Evolutionary conservation across 2,113 vertebrate genomes (phyloP).

Genomic region (Petrocephalus microphthalmus): DNA sequence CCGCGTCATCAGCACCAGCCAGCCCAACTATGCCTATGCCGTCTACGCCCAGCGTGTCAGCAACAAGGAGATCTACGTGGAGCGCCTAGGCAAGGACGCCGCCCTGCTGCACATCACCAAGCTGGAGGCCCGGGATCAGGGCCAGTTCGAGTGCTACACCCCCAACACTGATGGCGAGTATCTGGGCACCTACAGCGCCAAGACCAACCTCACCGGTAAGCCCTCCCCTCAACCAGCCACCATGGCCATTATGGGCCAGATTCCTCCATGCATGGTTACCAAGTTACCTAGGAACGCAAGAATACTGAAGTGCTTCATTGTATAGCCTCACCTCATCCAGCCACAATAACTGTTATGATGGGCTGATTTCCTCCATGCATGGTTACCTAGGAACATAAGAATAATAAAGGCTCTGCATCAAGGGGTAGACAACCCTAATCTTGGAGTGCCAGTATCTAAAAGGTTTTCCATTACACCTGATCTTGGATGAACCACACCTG

Average conservation of each 20-base stretch:
- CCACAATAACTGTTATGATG: not conserved
- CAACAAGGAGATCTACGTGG: constrained; percentile 76
- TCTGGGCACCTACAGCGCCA: constrained; percentile 69
- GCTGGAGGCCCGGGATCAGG: constrained; percentile 74
- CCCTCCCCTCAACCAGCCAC: constrained; percentile 14
- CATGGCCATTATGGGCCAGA: not conserved
- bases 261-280: not conserved
- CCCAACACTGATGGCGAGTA: constrained; percentile 68
- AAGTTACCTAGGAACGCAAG: not conserved
- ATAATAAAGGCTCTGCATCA: not conserved
- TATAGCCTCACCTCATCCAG: constrained; percentile 41
- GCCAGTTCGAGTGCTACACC: constrained; percentile 70
- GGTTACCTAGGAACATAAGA: not conserved
- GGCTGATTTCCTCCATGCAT: not conserved
- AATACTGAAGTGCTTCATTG: not conserved
- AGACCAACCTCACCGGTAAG: constrained; percentile 84
- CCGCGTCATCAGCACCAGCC: constrained; percentile 84
- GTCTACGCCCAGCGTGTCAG: constrained; percentile 76
- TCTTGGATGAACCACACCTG: not conserved
- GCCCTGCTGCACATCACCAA: constrained; percentile 79
- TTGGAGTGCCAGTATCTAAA: not conserved
- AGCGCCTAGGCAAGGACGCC: constrained; percentile 69
- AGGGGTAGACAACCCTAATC: not conserved
- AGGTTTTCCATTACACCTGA: not conserved
- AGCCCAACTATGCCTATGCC: constrained; percentile 81